Evolutionary conservation across 2,113 vertebrate genomes (phyloP), one percentile per base, ranked within the genome.

Genomic region (Tichodroma muraria): DNA sequence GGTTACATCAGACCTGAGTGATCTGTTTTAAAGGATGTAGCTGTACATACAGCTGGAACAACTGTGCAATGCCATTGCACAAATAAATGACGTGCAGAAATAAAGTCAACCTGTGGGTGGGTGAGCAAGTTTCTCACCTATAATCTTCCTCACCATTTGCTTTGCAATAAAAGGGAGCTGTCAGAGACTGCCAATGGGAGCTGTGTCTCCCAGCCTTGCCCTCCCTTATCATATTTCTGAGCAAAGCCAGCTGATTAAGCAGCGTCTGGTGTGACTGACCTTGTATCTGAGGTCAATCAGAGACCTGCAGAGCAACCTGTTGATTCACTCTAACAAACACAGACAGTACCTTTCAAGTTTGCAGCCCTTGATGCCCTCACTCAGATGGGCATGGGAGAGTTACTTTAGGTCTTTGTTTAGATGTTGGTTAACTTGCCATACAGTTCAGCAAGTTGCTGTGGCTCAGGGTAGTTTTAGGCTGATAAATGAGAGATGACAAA

Each of bases 201-300:
- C 45, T 45, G 15, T 1, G 12, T 85, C 79, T 93, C 61, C 38
- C 35, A 84, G 72, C 44, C 73, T 91, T 86, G 66, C 88, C 73
- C 71, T 88, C 63, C 25, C 47, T 94, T 93, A 90, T 90, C 52
- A 0, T 35, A 49, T 87, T 95, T 85, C 75, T 59, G 20, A 90
- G 81, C 60, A 89, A 93, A 91, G 81, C 47, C 56, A 90, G 79
- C 68, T 94, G 89, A 95, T 95, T 87, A 92, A 65, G 90, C 61
- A 79, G 91, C 8, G 9, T 59, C 69, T 88, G 84, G 30, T 76
- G 76, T 88, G 71, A 91, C 49, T 88, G 80, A 93, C 79, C 84
- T 95, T 73, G 44, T 27, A 28, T 77, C 56, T 93, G 69, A 83
- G 79, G 71, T 70, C 56, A 89, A 33, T 66, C 93, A 71, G 83